phyloP scores from a whole-genome alignment of 2,888 invertebrate species.

The Balanococcus diminutus region DNA sequence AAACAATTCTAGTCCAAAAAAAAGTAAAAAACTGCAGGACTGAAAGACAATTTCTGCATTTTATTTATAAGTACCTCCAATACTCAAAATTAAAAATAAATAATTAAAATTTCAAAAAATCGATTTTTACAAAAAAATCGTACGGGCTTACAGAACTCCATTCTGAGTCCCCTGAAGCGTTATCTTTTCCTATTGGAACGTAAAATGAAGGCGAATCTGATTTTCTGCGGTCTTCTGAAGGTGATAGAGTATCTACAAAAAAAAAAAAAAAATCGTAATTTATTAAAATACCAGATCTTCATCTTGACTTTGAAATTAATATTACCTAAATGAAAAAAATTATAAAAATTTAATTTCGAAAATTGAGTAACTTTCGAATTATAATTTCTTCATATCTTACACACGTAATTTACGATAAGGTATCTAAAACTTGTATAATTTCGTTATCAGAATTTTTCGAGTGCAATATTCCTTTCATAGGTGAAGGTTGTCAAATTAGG shows the following conservation, averaged over 20 bases:
- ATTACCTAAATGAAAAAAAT: background rate
- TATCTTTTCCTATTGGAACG: background rate
- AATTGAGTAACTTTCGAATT: no score
- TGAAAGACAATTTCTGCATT: no score
- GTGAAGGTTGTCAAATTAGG: no score
- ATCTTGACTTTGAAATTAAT: no score
- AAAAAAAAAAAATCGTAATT: no score
- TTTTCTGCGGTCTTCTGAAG: background rate
- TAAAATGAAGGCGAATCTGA: background rate
- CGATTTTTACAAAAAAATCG: background rate
- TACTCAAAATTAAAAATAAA: no score
- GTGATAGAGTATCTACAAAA: background rate
- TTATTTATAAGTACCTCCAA: no score
- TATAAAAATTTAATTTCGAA: background rate
- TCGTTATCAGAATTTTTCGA: background rate
- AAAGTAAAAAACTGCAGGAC: no score
- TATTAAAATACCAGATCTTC: no score
- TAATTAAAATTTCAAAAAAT: no score
- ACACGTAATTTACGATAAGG: background rate
- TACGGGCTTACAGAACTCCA: constrained; percentile 36
- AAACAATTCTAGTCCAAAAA: no score
- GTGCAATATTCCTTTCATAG: background rate
- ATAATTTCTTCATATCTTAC: background rate
- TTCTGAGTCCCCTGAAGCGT: background rate
- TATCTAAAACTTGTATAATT: background rate